Base-by-base conservation (phyloP, 2,888 invertebrate species). In the Rhagium mordax region DNA sequence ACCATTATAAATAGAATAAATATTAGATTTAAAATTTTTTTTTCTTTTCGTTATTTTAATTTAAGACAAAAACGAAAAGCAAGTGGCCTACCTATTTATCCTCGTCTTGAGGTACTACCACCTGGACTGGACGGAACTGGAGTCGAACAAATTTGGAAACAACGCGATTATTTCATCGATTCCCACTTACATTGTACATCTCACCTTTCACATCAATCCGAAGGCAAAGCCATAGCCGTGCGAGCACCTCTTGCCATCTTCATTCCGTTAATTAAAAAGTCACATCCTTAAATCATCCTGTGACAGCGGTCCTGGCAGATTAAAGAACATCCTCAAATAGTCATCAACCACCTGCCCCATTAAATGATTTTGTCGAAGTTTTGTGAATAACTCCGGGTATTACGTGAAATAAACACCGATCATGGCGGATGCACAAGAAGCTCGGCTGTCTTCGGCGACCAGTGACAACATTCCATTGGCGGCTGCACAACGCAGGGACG, bases 391-490 rank as follows among this genome's bases (percentile, higher is more conserved):
- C 65, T 65, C 16, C 53, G 53, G 15, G 65, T 65, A 53, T 53
- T 65, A 65, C 29, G 65, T 65, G 65, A 53, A 53, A 65, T 65
- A 53, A 71, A 71, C 67, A 71, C 71, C 64, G 59, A 71, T 72
- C 71, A 68, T 72, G 72, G 70, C 73, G 73, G 70, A 51, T 41
- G 81, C 80, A 80, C 78, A 78, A 76, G 81, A 79, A 77, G 77
- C 76, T 80, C 80, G 83, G 81, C 80, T 80, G 81, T 77, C 81
- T 82, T 83, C 85, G 85, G 83, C 81, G 83, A 77, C 83, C 83
- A 83, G 83, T 84, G 85, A 86, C 86, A 85, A 84, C 86, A 86
- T 86, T 86, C 86, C 86, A 83, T 78, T 81, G 84, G 82, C 80
- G 77, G 79, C 77, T 77, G 49, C 6, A 7, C 48, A 33, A 76